phyloP scores from a whole-genome alignment of 2,113 vertebrate species.

The Dicerorhinus sumatrensis region DNA sequence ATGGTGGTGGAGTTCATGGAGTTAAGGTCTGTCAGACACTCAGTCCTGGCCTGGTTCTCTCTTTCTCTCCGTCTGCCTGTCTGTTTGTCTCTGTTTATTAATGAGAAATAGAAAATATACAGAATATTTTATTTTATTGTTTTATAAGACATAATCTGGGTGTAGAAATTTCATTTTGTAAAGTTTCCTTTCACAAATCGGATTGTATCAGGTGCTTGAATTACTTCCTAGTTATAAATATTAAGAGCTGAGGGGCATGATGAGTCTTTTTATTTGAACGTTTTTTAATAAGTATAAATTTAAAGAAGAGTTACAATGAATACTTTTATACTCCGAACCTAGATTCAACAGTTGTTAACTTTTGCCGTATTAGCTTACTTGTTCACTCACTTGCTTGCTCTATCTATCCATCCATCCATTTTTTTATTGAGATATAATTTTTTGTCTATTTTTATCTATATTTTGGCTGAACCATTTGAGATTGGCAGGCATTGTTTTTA shows the following conservation, averaged over 20 bases:
- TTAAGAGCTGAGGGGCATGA: background rate
- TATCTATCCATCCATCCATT: background rate
- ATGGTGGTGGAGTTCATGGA: background rate
- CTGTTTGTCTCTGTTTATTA: slow-evolving; percentile 4
- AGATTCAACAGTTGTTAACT: background rate
- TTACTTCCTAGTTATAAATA: slow-evolving; percentile 47
- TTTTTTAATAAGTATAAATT: slow-evolving; percentile 3
- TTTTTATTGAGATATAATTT: background rate
- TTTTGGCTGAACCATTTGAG: slow-evolving; percentile 14
- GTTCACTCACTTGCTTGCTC: background rate
- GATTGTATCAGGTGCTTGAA: slow-evolving; percentile 10
- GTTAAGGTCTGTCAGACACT: background rate
- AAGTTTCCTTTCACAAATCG: slow-evolving; percentile 18
- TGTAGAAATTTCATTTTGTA: slow-evolving; percentile 22
- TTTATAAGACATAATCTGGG: background rate
- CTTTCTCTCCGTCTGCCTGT: background rate
- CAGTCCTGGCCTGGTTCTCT: background rate
- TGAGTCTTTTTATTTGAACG: slow-evolving; percentile 10
- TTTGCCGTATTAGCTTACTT: slow-evolving; percentile 14
- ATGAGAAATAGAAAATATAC: slow-evolving; percentile 21
- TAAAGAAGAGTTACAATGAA: slow-evolving; percentile 19
- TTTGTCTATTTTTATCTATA: background rate
- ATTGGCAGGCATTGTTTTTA: slow-evolving; percentile 30
- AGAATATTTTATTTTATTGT: slow-evolving; percentile 33
- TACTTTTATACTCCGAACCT: background rate